These are phyloP conservation scores for Henicopernis longicauda DNA, from an alignment of 2,113 vertebrate species.

Conservation along the genomic window DNA sequence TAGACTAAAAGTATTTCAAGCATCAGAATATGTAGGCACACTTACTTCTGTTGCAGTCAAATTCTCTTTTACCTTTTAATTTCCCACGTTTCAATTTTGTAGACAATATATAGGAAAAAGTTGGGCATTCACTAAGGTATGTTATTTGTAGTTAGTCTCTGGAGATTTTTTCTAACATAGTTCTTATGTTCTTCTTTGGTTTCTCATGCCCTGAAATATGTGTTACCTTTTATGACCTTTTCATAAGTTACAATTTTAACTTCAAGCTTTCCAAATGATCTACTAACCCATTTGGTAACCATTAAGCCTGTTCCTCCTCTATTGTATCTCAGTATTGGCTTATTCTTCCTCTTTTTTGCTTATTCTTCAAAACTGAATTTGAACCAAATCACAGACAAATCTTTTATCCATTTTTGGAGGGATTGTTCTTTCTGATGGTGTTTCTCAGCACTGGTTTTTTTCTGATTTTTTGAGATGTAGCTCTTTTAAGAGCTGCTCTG, in stretches of 20 bases:
- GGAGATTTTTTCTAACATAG: not conserved
- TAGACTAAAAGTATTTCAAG: not conserved
- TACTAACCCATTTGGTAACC: not conserved
- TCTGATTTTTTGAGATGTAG: not conserved
- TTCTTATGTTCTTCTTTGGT: not conserved
- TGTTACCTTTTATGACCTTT: not conserved
- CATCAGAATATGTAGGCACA: not conserved
- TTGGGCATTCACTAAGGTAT: not conserved
- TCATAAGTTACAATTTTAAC: not conserved
- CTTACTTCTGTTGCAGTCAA: not conserved
- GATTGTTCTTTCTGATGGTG: not conserved
- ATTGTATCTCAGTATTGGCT: not conserved
- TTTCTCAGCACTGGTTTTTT: not conserved
- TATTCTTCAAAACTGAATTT: not conserved
- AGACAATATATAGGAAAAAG: not conserved
- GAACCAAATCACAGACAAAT: not conserved
- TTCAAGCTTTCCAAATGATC: not conserved
- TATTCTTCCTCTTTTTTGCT: not conserved
- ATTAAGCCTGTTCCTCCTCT: not conserved
- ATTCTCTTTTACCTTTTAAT: not conserved
- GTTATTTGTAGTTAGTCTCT: not conserved
- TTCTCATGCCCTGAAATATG: not conserved
- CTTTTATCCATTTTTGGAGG: not conserved
- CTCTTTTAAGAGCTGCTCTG: not conserved
- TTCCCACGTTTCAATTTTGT: not conserved